Evolutionary conservation across 2,113 vertebrate genomes (phyloP), one percentile per base, ranked within the genome.

Genomic region (Ciconia stormi): DNA sequence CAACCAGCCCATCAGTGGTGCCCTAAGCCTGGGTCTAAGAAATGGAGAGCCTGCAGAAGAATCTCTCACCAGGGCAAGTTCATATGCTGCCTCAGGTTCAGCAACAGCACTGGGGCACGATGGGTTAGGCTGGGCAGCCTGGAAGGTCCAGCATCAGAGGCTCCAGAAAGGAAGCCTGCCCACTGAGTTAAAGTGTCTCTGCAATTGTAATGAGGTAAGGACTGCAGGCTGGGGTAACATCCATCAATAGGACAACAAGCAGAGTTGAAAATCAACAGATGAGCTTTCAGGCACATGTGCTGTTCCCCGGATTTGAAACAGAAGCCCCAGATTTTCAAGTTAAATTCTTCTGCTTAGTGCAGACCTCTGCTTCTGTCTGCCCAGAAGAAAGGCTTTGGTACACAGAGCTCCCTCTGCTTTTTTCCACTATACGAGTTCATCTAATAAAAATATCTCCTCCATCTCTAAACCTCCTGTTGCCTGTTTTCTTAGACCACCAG

Each of bases 41-140:
- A 63, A 72, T 1, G 18, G 32, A 65, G 18, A 88, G 7, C 19
- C 66, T 55, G 34, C 25, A 90, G 56, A 26, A 74, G 8, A 59
- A 63, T 7, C 5, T 21, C 78, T 20, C 38, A 44, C 15, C 40
- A 52, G n/a, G 53, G 16, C 65, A n/a, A 47, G 52, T 2, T 46
- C 65, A 29, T 2, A 1, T 0, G 12, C 22, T 73, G 82, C 44
- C 40, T 22, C 27, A 5, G 30, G 74, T 40, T 46, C 52, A 25
- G 26, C 52, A 23, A 9, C 11, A 5, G 40, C 80, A 21, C 82
- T 0, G 7, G 32, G 61, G 17, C 36, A 23, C 1, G 1, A 16
- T 3, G 49, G 44, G 56, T 27, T 29, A 11, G 47, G 32, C 7
- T 32, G 58, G 84, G 70, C 62, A 81, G 61, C 52, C 38, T 20